phyloP scores from a whole-genome alignment of 1,140 invertebrate genomes.

The Drosophila funebris region DNA sequence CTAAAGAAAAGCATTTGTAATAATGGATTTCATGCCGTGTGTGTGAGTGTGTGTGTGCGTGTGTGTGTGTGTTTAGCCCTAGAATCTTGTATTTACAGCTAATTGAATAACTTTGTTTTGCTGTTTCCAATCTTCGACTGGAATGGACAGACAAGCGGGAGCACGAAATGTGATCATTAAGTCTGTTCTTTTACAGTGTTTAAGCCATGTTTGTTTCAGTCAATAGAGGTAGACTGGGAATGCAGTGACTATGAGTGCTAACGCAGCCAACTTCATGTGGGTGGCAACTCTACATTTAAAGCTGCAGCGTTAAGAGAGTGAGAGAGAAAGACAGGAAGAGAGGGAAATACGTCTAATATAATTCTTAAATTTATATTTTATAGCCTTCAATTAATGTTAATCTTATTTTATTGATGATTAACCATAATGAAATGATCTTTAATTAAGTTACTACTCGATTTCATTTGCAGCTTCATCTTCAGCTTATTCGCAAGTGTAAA shows the following conservation, averaged over 20 bases:
- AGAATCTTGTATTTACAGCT: background rate
- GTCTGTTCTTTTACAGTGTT: background rate
- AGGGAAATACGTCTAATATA: too few relatives aligned
- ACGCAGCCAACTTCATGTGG: background rate
- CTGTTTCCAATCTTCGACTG: background rate
- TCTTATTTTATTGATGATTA: too few relatives aligned
- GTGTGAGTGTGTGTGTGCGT: too few relatives aligned
- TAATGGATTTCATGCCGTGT: conserved; percentile 33
- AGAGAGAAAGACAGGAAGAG: too few relatives aligned
- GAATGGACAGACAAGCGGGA: background rate
- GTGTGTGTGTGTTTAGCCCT: conserved; percentile 14
- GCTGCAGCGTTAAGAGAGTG: too few relatives aligned
- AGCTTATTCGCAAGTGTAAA: conserved; percentile 1
- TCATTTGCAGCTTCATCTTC: too few relatives aligned
- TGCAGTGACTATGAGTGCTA: too few relatives aligned
- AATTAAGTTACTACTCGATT: background rate
- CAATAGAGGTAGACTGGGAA: background rate
- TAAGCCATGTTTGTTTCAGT: background rate
- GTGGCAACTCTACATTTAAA: too few relatives aligned
- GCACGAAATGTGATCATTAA: conserved; percentile 7
- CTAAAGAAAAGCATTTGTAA: conserved; percentile 3
- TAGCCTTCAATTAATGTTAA: too few relatives aligned
- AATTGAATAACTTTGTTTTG: conserved; percentile 19
- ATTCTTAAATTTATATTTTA: too few relatives aligned
- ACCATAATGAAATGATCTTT: conserved; percentile 1